Evolutionary conservation across 2,888 invertebrate species (phyloP).

Genomic region (Hypsopygia costalis): DNA sequence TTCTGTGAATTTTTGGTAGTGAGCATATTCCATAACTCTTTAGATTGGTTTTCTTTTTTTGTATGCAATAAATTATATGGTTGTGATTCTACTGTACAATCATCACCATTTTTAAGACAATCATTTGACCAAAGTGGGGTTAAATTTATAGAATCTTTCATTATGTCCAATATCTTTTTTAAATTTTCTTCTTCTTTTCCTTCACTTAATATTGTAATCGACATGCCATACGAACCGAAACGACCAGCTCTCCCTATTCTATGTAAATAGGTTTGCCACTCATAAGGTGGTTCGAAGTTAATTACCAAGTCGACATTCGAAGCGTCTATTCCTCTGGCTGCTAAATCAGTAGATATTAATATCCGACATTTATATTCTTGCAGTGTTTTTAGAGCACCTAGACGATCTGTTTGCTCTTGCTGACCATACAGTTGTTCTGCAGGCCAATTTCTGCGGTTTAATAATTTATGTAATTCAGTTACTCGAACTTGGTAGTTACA

Average conservation of each 20-base stretch:
- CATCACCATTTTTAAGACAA: slow-evolving; percentile 8
- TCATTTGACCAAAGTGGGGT: slow-evolving; percentile 43
- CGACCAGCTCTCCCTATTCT: slow-evolving; percentile 97
- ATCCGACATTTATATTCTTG: slow-evolving; percentile 91
- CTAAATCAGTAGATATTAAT: slow-evolving; percentile 93
- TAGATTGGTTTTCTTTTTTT: slow-evolving; percentile 8
- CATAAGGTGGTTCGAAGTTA: slow-evolving; percentile 92
- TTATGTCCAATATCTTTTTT: slow-evolving; percentile 75
- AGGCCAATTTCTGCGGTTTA: slow-evolving; percentile 88
- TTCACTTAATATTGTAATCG: slow-evolving; percentile 86
- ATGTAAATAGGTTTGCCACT: slow-evolving; percentile 93
- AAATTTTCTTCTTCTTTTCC: slow-evolving; percentile 83
- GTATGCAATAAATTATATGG: background rate
- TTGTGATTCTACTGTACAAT: background rate
- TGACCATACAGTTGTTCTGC: slow-evolving; percentile 88
- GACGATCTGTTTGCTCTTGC: slow-evolving; percentile 88
- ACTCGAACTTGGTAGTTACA: slow-evolving; percentile 93
- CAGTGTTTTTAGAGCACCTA: slow-evolving; percentile 87
- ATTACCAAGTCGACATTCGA: slow-evolving; percentile 95
- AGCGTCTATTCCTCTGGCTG: slow-evolving; percentile 96
- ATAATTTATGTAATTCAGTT: slow-evolving; percentile 86
- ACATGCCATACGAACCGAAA: slow-evolving; percentile 92
- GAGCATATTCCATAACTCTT: slow-evolving; percentile 37
- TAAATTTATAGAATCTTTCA: slow-evolving; percentile 63
- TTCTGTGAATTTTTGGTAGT: slow-evolving; percentile 18